phyloP scores from a whole-genome alignment of 2,797 vertebrate species.

The Sarcoramphus papa region DNA sequence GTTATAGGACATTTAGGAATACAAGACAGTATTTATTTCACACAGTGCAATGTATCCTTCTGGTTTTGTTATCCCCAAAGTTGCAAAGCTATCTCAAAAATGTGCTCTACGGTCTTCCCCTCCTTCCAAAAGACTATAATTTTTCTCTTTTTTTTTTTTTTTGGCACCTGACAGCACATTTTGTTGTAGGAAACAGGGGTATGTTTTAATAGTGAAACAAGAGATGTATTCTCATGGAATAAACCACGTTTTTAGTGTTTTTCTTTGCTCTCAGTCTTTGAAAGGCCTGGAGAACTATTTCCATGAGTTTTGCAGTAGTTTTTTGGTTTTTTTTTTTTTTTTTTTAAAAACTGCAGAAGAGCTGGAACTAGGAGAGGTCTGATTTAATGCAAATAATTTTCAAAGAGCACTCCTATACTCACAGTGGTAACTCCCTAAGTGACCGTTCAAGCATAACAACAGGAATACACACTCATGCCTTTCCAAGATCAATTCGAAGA shows the following conservation, averaged over 20 bases:
- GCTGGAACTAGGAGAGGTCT: background rate
- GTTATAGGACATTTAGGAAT: background rate
- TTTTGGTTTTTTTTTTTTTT: background rate
- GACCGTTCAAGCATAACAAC: background rate
- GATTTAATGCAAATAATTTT: background rate
- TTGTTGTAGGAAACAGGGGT: background rate
- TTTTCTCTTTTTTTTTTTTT: background rate
- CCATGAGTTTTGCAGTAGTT: background rate
- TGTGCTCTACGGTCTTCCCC: background rate
- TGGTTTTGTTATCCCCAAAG: background rate
- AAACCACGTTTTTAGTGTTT: background rate
- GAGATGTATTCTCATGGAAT: background rate
- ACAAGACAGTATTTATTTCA: background rate
- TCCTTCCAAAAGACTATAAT: background rate
- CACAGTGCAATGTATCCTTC: background rate
- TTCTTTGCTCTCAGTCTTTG: background rate
- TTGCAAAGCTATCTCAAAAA: background rate
- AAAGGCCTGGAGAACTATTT: background rate
- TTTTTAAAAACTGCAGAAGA: background rate
- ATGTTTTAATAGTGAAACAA: background rate
- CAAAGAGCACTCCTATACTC: background rate
- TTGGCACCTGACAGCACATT: background rate
- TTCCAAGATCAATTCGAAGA: background rate
- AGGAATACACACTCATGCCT: background rate
- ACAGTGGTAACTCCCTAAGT: background rate